Evolutionary conservation across 2,797 vertebrate species (phyloP).

Genomic region (Lacerta viridis): DNA sequence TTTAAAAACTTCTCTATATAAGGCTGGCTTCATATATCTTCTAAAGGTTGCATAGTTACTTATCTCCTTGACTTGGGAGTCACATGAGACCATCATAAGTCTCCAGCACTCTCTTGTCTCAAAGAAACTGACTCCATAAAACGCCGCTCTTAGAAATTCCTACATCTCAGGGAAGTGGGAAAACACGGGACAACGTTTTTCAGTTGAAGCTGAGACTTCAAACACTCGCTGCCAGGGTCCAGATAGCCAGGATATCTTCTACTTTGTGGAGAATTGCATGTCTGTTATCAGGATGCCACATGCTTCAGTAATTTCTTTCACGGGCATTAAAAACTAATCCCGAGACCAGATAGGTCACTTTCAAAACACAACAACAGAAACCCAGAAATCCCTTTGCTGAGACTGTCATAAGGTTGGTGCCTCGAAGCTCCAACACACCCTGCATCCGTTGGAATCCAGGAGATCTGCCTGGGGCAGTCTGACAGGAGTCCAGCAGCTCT

Average conservation of each 20-base stretch:
- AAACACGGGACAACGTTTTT: not conserved
- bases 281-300: conserved; percentile 73
- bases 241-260: conserved; percentile 57
- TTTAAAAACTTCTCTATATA: too few relatives aligned
- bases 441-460: conserved; percentile 67
- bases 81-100: not conserved
- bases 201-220: conserved; percentile 46
- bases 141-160: not conserved
- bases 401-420: conserved; percentile 75
- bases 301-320: conserved; percentile 77
- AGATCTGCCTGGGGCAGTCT: conserved; percentile 62
- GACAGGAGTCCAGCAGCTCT: conserved; percentile 71
- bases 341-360: conserved; percentile 78
- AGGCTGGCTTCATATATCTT: too few relatives aligned
- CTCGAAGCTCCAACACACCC: conserved; percentile 68
- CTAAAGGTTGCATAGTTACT: too few relatives aligned
- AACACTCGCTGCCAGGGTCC: conserved; percentile 32
- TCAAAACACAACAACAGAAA: conserved; percentile 78
- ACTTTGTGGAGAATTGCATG: conserved; percentile 64
- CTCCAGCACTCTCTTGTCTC: not conserved
- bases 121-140: not conserved
- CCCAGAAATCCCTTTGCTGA: conserved; percentile 77
- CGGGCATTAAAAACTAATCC: conserved; percentile 80
- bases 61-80: too few relatives aligned
- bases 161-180: not conserved